Evolutionary conservation across 2,797 vertebrate genomes (phyloP).

Genomic region (Thalassophryne amazonica): DNA sequence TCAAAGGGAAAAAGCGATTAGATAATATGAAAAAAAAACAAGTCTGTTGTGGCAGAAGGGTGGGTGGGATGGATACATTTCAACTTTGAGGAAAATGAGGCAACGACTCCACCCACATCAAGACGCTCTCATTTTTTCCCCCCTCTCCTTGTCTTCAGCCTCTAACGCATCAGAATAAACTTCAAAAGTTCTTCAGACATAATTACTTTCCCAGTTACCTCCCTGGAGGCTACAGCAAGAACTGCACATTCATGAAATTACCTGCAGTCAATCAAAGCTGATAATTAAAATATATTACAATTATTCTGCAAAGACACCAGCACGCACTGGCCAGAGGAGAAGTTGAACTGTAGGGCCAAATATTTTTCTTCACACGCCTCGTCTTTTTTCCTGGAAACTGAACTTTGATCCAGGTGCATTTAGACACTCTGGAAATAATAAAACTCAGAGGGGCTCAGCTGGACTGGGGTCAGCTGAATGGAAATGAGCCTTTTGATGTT

Average conservation of each 20-base stretch:
- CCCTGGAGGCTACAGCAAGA: slow-evolving; percentile 71
- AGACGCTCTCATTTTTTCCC: slow-evolving; percentile 52
- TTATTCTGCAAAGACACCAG: slow-evolving; percentile 50
- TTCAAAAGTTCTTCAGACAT: slow-evolving; percentile 73
- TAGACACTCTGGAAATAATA: slow-evolving; percentile 32
- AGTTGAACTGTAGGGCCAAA: slow-evolving; percentile 44
- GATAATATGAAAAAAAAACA: slow-evolving; percentile 80
- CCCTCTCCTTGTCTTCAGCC: slow-evolving; percentile 48
- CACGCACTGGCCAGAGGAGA: slow-evolving; percentile 24
- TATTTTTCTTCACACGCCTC: slow-evolving; percentile 45
- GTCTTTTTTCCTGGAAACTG: slow-evolving; percentile 54
- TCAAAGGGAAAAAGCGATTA: slow-evolving; percentile 77
- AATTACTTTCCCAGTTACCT: slow-evolving; percentile 74
- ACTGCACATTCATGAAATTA: slow-evolving; percentile 79
- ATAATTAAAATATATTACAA: slow-evolving; percentile 69
- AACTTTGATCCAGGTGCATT: slow-evolving; percentile 29
- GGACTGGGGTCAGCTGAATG: slow-evolving; percentile 1
- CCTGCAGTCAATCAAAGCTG: slow-evolving; percentile 64
- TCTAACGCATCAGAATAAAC: slow-evolving; percentile 71
- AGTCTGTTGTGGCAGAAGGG: slow-evolving; percentile 81
- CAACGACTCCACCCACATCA: slow-evolving; percentile 75
- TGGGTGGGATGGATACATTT: slow-evolving; percentile 75
- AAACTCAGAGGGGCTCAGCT: slow-evolving; percentile 20
- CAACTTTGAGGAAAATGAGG: slow-evolving; percentile 82
- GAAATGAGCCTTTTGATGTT: slow-evolving; percentile 20